Base-by-base conservation (phyloP, 2,113 vertebrate species). In the Osmerus eperlanus region DNA sequence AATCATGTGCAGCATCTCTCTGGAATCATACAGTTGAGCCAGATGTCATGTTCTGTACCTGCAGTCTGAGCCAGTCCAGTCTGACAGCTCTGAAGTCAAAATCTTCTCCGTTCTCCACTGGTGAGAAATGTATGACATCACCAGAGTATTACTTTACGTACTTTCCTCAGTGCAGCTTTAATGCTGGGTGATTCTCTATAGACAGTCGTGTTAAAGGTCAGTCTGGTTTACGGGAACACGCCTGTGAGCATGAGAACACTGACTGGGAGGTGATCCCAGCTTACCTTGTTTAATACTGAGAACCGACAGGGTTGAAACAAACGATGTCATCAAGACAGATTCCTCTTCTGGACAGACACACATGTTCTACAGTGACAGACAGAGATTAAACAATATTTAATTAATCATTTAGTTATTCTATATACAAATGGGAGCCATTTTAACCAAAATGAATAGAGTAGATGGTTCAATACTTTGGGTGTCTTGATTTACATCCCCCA, bases 331-430 rank as follows among this genome's bases (percentile, higher is more conserved):
- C 67, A 98, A 94, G 56, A 97, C 77, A 0, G 97, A 98, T 65
- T 99, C 96, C 73, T 99, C 97, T 78, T 99, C 97, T 1, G 97
- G 97, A 86, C 97, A 99, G 21, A 99, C 96, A 0, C 89, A 91
- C 67, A 98, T 92, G 75, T 94, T 95, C 96, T 99, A 82, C 23
- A 69, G 4, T 80, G 80, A 15, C 21, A 23, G 23, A 23, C 36
- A 41, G 36, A 41, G 36, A 41, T 41, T 6, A 7, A 41, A 41
- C 36, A 6, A 41, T 41, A 41, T 41, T 41, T 41, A 7, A 41
- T 8, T 4, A 6, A 41, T 41, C 7, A 41, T 41, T 41, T 41
- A 8, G 36, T 41, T 41, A 41, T 41, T 41, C 8, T 1, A 41
- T 41, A 41, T 41, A 41, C 1, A 41, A 41, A 41, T 9, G 36